These are phyloP conservation scores for Bolinopsis microptera DNA, from an alignment of 37 sponge, comb jelly and placozoan genomes.

Conservation along the genomic window DNA sequence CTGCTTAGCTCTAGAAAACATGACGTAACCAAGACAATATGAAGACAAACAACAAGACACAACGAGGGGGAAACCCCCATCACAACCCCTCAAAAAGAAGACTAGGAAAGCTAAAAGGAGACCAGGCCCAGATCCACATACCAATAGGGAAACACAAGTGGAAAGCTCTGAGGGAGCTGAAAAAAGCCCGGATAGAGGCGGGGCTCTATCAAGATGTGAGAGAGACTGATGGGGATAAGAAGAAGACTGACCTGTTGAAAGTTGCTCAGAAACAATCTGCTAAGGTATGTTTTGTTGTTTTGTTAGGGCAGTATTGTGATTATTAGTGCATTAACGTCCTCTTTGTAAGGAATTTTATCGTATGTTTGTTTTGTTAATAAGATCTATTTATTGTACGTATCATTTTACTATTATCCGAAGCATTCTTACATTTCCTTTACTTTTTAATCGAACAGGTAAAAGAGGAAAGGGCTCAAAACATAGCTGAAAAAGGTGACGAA, in stretches of 20 bases:
- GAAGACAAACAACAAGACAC: background rate
- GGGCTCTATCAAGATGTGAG: constrained; percentile 30
- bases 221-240: background rate
- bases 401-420: too few relatives aligned
- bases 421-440: too few relatives aligned
- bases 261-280: background rate
- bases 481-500: background rate
- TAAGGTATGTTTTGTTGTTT: background rate
- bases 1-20: background rate
- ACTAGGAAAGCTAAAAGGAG: constrained; percentile 1
- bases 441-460: too few relatives aligned
- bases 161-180: constrained; percentile 59
- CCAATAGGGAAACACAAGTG: constrained; percentile 60
- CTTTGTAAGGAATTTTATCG: too few relatives aligned
- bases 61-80: too few relatives aligned
- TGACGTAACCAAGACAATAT: background rate
- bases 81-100: background rate
- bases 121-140: constrained; percentile 11
- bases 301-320: background rate
- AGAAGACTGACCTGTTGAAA: constrained; percentile 35
- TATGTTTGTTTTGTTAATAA: too few relatives aligned
- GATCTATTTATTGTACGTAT: too few relatives aligned
- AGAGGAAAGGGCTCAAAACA: background rate
- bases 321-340: too few relatives aligned
- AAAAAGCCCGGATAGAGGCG: constrained; percentile 50